Base-by-base conservation (phyloP, 2,888 invertebrate species). In the Drosophila ezoana region DNA sequence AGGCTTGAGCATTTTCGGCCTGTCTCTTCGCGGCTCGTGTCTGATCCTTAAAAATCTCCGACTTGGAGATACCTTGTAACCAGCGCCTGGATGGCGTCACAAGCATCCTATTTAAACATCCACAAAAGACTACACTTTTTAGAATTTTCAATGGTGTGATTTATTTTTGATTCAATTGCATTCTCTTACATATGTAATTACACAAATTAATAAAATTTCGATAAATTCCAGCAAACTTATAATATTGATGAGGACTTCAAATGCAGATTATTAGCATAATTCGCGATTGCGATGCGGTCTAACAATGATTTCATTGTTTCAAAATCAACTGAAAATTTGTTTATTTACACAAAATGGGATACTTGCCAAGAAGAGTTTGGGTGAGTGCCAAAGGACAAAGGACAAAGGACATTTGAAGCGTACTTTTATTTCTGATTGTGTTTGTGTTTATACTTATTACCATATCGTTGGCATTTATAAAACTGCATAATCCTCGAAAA, bases 101-200 rank as follows among this genome's bases (percentile, higher is more conserved):
- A 23, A 23, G 8, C 1, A 1, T 8, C 8, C 1, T 23, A 8
- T 6, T 23, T 1, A 28, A 8, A 0, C 5, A 14, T 4, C 5
- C 4, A 13, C 11, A 11, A 35, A 41, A 18, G 13, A 32, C 16
- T 9, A 13, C 9, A 37, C 2, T 33, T 44, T 18, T 1, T 62
- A 40, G 65, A 80, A 70, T 78, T 87, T 69, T 68, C 62, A 84
- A 79, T 76, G 70, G 57, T 88, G 88, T 80, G 81, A 62, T 85
- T 88, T 86, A 78, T 85, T 85, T 84, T 85, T 85, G 88, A 88
- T 85, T 85, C 41, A 86, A 78, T 85, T 85, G 85, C 85, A 86
- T 86, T 76, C 47, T 72, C 72, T 82, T 84, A 84, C 58, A 43
- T 33, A 28, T 28, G 8, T 28, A 79, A 52, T 80, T 72, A 75